Evolutionary conservation across 2,888 invertebrate genomes (phyloP).

Genomic region (Synanthedon tipuliformis): DNA sequence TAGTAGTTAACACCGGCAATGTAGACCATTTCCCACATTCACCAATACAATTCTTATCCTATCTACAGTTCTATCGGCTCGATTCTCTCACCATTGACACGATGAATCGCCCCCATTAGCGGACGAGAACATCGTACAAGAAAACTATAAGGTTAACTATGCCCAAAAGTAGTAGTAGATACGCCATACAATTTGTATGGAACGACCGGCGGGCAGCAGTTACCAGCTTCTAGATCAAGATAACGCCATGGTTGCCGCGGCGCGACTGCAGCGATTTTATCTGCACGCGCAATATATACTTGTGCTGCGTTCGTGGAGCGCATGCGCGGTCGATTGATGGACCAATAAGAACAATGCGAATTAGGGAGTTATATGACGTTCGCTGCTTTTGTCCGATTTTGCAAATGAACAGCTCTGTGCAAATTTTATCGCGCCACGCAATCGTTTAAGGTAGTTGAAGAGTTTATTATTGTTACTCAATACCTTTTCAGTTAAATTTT

Average conservation of each 20-base stretch:
- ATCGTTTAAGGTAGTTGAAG: neutral
- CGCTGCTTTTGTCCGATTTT: neutral
- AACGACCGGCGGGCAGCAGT: constrained; percentile 52
- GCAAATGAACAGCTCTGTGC: neutral
- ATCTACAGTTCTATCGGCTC: constrained; percentile 25
- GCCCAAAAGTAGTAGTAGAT: constrained; percentile 64
- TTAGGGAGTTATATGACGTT: constrained; percentile 21
- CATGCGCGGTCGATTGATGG: constrained; percentile 56
- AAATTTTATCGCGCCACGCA: neutral
- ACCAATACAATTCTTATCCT: constrained; percentile 25
- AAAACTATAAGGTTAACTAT: constrained; percentile 65
- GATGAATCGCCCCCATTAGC: constrained; percentile 58
- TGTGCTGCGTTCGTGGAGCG: constrained; percentile 33
- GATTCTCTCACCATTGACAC: constrained; percentile 46
- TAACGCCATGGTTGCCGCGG: constrained; percentile 44
- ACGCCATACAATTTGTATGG: constrained; percentile 67
- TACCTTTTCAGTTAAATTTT: too few relatives aligned
- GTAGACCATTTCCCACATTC: constrained; percentile 20
- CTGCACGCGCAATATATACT: constrained; percentile 42
- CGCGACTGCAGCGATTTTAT: constrained; percentile 53
- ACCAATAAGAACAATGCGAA: constrained; percentile 56
- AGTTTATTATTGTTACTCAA: neutral
- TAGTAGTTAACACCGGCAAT: neutral
- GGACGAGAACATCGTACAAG: constrained; percentile 47
- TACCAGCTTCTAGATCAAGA: constrained; percentile 52